Evolutionary conservation across 2,113 vertebrate genomes (phyloP), one percentile per base, ranked within the genome.

Genomic region (Ibidorhyncha struthersii): DNA sequence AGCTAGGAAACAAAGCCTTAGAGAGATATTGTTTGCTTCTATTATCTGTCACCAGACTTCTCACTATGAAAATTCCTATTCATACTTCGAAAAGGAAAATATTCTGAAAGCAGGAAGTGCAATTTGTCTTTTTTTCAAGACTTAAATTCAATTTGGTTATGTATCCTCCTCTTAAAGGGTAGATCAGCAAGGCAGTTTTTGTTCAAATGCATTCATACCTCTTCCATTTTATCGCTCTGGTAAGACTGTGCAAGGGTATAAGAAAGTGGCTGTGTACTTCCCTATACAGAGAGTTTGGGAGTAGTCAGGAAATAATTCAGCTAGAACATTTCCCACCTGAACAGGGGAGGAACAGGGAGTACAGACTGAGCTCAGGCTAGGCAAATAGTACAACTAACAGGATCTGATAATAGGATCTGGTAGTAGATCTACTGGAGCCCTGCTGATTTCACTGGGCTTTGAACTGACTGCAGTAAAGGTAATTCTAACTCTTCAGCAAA

Each of bases 221-320:
- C 69, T 71, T 0, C 10, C 45, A 5, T 49, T 84, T 72, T 13
- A 53, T 32, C 27, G 30, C 18, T 29, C n/a, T 30, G 18, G 17
- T 41, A 4, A 71, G 41, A n/a, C 21, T 16, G 1, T 10, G 13
- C 12, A 85, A 67, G 15, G 2, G 0, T 9, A 4, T 12, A 45
- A 55, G 38, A 50, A 84, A 61, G 23, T 6, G 58, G 5, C 4
- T 29, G 30, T 8, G 34, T 36, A 27, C 34, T 74, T 69, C 73
- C 32, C 34, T 36, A 8, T 0, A 10, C 2, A 34, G 1, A 19
- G 13, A 38, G 12, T 18, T 52, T 81, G 36, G 38, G 36, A 59
- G 26, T 8, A 52, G 53, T 27, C 43, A 49, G 74, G 27, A 71
- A 40, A 63, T 27, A 32, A 52, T 17, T 69, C 34, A 59, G 10